Percentiles rank a stretch among this genome's conserved stretches.
Evolutionary conservation across 2,888 invertebrate species (phyloP).

Genomic region (Ectemnius cavifrons): DNA sequence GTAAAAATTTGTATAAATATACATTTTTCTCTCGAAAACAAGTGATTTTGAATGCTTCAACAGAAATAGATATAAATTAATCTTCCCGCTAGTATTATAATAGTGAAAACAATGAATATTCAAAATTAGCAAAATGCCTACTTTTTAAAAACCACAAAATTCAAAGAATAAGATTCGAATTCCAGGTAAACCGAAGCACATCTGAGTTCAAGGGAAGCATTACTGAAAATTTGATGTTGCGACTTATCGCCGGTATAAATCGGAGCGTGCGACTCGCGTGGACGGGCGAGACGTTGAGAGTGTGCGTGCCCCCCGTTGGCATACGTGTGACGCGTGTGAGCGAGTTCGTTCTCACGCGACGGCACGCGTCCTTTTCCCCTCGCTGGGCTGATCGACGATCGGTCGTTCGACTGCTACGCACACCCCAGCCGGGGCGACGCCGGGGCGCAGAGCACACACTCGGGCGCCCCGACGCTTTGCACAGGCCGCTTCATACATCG

Average conservation of each 20-base stretch:
- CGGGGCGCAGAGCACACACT: not conserved
- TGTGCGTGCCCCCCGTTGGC: conserved; percentile 43
- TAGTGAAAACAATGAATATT: too few species aligned
- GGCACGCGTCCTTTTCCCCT: conserved; percentile 60
- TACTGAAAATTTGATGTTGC: not conserved
- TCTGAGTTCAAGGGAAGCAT: not conserved
- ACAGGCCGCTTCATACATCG: conserved; percentile 37
- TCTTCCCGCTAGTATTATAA: too few species aligned
- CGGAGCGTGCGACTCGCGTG: conserved; percentile 45
- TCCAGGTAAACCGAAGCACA: too few species aligned
- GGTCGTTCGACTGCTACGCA: not conserved
- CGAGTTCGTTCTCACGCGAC: conserved; percentile 75
- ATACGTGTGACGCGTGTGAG: conserved; percentile 73
- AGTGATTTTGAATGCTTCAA: too few species aligned
- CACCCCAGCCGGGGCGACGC: too few species aligned
- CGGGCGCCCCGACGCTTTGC: not conserved
- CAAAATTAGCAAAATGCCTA: too few species aligned
- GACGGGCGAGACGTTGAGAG: conserved; percentile 27
- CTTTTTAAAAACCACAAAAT: too few species aligned
- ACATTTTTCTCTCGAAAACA: too few species aligned
- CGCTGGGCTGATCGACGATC: not conserved
- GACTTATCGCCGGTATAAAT: conserved; percentile 20
- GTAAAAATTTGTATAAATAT: too few species aligned
- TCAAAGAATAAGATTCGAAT: too few species aligned
- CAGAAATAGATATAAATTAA: too few species aligned